Evolutionary conservation across 2,113 vertebrate species (phyloP), one percentile per base, ranked within the genome.

Genomic region (Caranx ignobilis): DNA sequence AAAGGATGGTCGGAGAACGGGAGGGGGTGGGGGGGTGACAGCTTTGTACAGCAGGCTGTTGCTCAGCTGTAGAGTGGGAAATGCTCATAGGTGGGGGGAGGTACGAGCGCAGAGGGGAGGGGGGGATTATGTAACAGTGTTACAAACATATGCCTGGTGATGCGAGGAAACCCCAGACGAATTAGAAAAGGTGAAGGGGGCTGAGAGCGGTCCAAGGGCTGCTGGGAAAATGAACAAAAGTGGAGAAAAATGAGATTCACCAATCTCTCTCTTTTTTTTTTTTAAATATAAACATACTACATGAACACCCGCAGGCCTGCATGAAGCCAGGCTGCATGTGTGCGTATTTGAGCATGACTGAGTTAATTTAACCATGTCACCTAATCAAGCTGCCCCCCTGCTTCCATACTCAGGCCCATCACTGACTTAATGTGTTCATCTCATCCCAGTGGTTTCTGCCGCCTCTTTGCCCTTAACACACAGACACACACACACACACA

Each of bases 331-430:
- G 69, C 70, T 75, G 41, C 15, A 69, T 37, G 62, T 79, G 71
- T 50, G 68, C 26, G 1, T 60, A 74, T 79, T 45, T 86, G 86
- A 87, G 86, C 86, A 45, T 85, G 72, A 75, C 72, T 39, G 81
- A 84, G 86, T 87, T 84, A 88, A 91, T 72, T 91, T 87, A 86
- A 88, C 89, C 89, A 82, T 90, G 87, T 85, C 79, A 90, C 83
- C 75, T 85, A 82, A 31, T 91, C 81, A 91, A 87, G 88, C 91
- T 89, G 85, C 82, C 87, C 77, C 75, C 81, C 69, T 81, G 72
- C 85, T 61, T 90, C 77, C 84, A 69, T 66, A 26, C 68, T 78
- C 79, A 78, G 70, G 39, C 71, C 84, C 77, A 86, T 71, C 77
- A 65, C 39, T 41, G 67, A 60, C 61, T 74, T 87, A 87, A 92